Percentiles rank a stretch among this genome's conserved stretches.
Conservation (phyloP, 2,797 vertebrate species). For the Paratrypauchen microcephalus region DNA sequence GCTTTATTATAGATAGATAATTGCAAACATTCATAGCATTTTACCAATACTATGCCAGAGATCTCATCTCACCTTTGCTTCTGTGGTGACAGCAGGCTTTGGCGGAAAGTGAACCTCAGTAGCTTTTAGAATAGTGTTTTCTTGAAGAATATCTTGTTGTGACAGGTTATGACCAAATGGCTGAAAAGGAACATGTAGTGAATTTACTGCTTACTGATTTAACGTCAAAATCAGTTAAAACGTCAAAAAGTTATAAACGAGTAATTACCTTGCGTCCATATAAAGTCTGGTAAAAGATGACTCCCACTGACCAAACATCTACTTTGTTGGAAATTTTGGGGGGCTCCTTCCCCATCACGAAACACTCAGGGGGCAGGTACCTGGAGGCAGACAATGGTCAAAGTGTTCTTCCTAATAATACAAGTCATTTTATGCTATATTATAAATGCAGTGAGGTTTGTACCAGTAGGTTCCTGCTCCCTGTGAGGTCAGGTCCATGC, state of each 20-base stretch:
- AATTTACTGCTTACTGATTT: neutral
- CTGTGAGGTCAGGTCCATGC: slow-evolving; percentile 94
- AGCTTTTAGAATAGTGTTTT: slow-evolving; percentile 96
- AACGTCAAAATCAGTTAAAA: neutral
- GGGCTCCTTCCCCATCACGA: slow-evolving; percentile 93
- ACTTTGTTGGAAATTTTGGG: slow-evolving; percentile 98
- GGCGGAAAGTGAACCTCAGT: slow-evolving; percentile 96
- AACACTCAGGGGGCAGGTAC: slow-evolving; percentile 97
- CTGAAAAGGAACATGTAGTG: slow-evolving; percentile 58
- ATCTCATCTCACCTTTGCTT: slow-evolving; percentile 86
- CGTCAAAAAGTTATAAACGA: neutral
- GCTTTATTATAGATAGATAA: too few relatives aligned
- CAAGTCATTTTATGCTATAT: neutral
- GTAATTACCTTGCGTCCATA: slow-evolving; percentile 90
- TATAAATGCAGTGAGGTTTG: slow-evolving; percentile 6
- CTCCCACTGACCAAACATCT: slow-evolving; percentile 95
- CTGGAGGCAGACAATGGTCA: slow-evolving; percentile 60
- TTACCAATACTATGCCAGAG: neutral
- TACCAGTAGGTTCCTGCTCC: slow-evolving; percentile 96
- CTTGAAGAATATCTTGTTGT: slow-evolving; percentile 95
- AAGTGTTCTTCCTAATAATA: neutral
- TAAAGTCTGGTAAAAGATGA: slow-evolving; percentile 97
- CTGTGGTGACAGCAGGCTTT: slow-evolving; percentile 92
- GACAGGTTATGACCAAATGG: slow-evolving; percentile 97
- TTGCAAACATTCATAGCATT: neutral